Conservation (phyloP, 2,113 vertebrate species). For the Antechinus flavipes region DNA sequence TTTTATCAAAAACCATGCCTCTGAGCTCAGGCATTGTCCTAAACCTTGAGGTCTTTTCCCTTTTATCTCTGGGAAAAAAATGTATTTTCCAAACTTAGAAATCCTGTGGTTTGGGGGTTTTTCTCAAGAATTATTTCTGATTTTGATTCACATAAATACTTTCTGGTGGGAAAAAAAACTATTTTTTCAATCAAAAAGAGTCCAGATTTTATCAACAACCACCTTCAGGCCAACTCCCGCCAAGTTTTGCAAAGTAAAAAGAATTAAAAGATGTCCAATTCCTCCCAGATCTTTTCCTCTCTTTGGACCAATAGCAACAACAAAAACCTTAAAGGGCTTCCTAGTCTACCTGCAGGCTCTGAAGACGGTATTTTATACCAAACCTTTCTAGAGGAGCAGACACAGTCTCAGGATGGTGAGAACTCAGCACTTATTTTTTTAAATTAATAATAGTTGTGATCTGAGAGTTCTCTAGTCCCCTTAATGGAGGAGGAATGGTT, state of each 20-base stretch:
- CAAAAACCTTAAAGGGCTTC: not conserved
- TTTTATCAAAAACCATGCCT: not conserved
- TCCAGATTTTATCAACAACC: not conserved
- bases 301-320: not conserved
- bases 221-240: not conserved
- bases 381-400: not conserved
- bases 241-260: not conserved
- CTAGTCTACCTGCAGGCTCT: not conserved
- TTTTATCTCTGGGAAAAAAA: not conserved
- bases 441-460: not conserved
- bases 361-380: not conserved
- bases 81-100: not conserved
- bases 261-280: not conserved
- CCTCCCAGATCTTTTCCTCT: not conserved
- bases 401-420: not conserved
- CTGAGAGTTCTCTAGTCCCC: not conserved
- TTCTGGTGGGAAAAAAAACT: not conserved
- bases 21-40: not conserved
- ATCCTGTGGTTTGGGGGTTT: not conserved
- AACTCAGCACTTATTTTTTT: not conserved
- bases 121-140: not conserved
- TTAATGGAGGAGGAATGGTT: not conserved
- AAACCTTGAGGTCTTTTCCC: not conserved
- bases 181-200: not conserved
- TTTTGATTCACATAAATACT: not conserved